Conservation (phyloP, 2,797 vertebrate species). For the Lemur catta region DNA sequence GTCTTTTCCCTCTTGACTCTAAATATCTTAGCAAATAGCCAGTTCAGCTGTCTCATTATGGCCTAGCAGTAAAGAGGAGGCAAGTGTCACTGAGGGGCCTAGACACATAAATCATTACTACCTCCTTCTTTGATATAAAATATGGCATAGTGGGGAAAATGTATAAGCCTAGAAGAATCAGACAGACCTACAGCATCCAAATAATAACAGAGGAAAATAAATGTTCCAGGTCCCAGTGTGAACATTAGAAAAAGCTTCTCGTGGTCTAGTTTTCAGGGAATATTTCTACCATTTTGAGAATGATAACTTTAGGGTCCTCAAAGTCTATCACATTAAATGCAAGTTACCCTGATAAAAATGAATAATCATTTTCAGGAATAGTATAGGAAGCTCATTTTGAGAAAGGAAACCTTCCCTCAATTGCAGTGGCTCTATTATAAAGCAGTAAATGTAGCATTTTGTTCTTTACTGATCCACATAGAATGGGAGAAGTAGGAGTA, state of each 20-base stretch:
- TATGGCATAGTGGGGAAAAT: not conserved
- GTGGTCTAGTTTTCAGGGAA: not conserved
- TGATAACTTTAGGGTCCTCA: not conserved
- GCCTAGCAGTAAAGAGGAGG: not conserved
- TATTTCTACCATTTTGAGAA: not conserved
- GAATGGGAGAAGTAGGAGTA: not conserved
- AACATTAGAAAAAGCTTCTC: not conserved
- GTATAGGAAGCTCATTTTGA: not conserved
- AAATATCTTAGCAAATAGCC: not conserved
- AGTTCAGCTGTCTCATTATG: not conserved
- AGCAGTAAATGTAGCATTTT: not conserved
- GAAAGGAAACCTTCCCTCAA: not conserved
- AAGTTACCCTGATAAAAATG: not conserved
- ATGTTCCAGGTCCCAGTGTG: not conserved
- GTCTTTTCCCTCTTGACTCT: not conserved
- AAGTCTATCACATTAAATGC: not conserved
- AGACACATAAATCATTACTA: not conserved
- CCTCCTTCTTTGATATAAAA: not conserved
- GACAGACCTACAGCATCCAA: not conserved
- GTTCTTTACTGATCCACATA: not conserved
- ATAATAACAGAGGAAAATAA: not conserved
- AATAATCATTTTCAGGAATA: not conserved
- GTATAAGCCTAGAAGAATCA: not conserved
- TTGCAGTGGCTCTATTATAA: not conserved
- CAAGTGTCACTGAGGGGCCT: not conserved